These are phyloP conservation scores for Drosophila quasianomalipes DNA, from an alignment of 2,888 invertebrate genomes.

Conservation along the genomic window DNA sequence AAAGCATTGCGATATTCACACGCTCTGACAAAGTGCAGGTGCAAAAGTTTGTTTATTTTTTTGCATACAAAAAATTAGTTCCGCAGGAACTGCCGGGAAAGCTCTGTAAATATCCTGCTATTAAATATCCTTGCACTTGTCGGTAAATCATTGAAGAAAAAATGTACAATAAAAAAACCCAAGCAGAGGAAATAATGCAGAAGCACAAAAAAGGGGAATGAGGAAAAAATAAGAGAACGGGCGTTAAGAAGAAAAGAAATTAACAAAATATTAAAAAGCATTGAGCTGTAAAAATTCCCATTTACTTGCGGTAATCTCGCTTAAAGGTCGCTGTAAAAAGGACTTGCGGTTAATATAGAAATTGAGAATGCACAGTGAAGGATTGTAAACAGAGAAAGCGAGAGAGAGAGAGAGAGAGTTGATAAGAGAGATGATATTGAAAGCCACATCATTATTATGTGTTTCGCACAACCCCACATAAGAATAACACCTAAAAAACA, in stretches of 20 bases:
- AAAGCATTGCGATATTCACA: slow-evolving; percentile 68
- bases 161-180: slow-evolving; percentile 18
- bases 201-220: slow-evolving; percentile 25
- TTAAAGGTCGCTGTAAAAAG: slow-evolving; percentile 69
- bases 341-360: slow-evolving; percentile 52
- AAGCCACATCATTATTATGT: slow-evolving; percentile 15
- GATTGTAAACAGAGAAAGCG: background rate
- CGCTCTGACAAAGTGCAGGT: slow-evolving; percentile 61
- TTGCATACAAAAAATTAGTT: slow-evolving; percentile 62
- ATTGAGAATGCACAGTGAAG: slow-evolving; percentile 24
- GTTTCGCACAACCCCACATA: slow-evolving; percentile 23
- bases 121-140: slow-evolving; percentile 67
- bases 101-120: slow-evolving; percentile 45
- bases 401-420: slow-evolving; percentile 9
- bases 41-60: slow-evolving; percentile 29
- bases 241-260: slow-evolving; percentile 40
- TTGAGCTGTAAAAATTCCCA: slow-evolving; percentile 75
- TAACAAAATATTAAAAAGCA: slow-evolving; percentile 78
- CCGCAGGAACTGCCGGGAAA: slow-evolving; percentile 74
- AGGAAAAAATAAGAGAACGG: slow-evolving; percentile 6
- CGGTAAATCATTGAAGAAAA: slow-evolving; percentile 62
- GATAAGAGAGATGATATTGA: slow-evolving; percentile 32
- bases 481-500: slow-evolving; percentile 26
- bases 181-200: slow-evolving; percentile 34
- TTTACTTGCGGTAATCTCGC: slow-evolving; percentile 78